These are phyloP conservation scores for Chroicocephalus ridibundus DNA, from an alignment of 2,113 vertebrate genomes.

Conservation along the genomic window DNA sequence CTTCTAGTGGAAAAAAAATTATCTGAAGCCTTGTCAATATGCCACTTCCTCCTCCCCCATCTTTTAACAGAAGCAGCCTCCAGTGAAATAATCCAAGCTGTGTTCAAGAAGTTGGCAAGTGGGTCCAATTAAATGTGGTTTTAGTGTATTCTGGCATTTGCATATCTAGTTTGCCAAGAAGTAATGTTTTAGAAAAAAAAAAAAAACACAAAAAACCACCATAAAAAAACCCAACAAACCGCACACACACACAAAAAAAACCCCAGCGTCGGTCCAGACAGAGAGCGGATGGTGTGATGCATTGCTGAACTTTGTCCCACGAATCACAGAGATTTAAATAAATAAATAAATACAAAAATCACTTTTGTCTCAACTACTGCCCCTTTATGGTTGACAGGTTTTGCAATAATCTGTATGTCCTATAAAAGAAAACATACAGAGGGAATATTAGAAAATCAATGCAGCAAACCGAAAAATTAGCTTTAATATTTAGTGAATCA, in stretches of 20 bases:
- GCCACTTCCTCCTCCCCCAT: constrained; percentile 83
- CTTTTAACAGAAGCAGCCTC: constrained; percentile 84
- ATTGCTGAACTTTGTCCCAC: constrained; percentile 64
- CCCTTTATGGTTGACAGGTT: constrained; percentile 14
- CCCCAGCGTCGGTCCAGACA: constrained; percentile 62
- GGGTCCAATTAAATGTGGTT: constrained; percentile 87
- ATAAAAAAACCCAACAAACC: not conserved
- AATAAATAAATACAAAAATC: not conserved
- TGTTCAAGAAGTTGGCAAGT: constrained; percentile 87
- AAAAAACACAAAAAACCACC: not conserved
- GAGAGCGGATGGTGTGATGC: constrained; percentile 65
- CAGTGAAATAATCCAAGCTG: constrained; percentile 85
- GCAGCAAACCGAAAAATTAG: not conserved
- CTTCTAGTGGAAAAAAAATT: constrained; percentile 73
- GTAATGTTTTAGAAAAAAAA: constrained; percentile 75
- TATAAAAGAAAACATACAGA: constrained; percentile 6
- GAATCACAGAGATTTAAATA: constrained; percentile 51
- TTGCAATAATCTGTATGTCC: not conserved
- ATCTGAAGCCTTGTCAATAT: constrained; percentile 81
- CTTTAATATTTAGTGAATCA: constrained; percentile 47
- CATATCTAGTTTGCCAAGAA: constrained; percentile 84
- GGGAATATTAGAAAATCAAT: constrained; percentile 29
- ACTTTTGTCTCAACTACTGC: not conserved
- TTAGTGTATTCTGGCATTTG: constrained; percentile 86
- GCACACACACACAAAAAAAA: constrained; percentile 3